Base-by-base conservation (phyloP, 2,888 invertebrate genomes). In the Sesia bembeciformis region DNA sequence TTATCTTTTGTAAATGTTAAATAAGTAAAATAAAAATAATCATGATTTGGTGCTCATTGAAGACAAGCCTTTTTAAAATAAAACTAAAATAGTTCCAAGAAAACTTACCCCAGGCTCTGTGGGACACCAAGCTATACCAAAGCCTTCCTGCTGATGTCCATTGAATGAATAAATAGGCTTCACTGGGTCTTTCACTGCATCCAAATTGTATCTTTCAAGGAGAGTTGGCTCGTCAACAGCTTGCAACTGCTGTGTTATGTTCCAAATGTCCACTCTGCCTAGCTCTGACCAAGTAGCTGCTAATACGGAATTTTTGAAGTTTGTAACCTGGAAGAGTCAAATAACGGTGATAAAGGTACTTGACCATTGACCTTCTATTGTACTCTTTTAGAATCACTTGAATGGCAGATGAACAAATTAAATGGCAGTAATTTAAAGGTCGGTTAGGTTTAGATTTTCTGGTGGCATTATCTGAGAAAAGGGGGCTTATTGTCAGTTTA, bases 261-360 rank as follows among this genome's bases (percentile, higher is more conserved):
- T 95, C 96, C 97, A 99, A 59, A 99, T 91, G 71, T 96, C 94
- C 0, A 99, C 98, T 66, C 94, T 92, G 0, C 98, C 98, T 56
- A 95, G 85, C 84, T 99, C 99, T 65, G 98, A 98, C 99, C 99
- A 99, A 51, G 95, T 94, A 1, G 98, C 99, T 52, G 96, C 97
- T 61, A 97, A 79, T 3, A 92, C 90, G 53, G 91, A 92, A 58
- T 92, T 92, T 62, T 92, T 93, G 58, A 94, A 82, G 65, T 85
- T 90, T 56, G 92, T 90, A 66, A 91, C 87, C 91, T 93, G 81
- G 54, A 72, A 75, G 23, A 23, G 23, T 2, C 23, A 23, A 23
- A 23, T 23, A 23, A 23, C 23, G 23, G 23, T 23, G 23, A 23
- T 23, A 1, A 42, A 42, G 7, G 1, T 7, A 6, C 42, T 3